Evolutionary conservation across 2,113 vertebrate species (phyloP), one percentile per base, ranked within the genome.

Genomic region (Gymnobelideus leadbeateri): DNA sequence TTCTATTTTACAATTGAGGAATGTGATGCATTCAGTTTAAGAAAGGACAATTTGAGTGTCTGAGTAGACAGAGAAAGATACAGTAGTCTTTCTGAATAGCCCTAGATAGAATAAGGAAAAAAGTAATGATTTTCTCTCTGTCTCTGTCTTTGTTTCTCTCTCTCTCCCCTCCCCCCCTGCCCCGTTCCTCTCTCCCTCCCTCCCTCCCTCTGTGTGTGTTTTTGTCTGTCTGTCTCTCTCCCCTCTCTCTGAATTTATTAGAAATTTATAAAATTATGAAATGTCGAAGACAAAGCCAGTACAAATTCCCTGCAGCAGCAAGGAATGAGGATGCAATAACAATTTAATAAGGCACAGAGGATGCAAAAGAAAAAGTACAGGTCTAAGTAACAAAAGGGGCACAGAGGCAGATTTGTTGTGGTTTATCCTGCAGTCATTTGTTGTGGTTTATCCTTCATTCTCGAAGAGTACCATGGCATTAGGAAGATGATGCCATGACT

Each of bases 21-120:
- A 43, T 28, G 37, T 91, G 90, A 90, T 68, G 7, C 16, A 47
- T 8, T 89, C 50, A 31, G n/a, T 94, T 95, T 89, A 91, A 49
- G 24, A 94, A 94, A 24, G 94, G 43, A 25, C 0, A 54, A 37
- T 55, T 0, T 11, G 3, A 93, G 51, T 52, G 26, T 2, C 14
- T 77, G 31, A 16, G 61, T 77, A 55, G 52, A 94, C 54, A 95
- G 37, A 94, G 37, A 95, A 95, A 95, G 61, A 2, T 0, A 8
- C 14, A 25, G 55, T 96, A 31, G 68, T 95, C 94, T 77, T 89
- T 92, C n/a, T 92, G 26, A 21, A 1, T 57, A 26, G 9, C 14
- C 61, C 14, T 77, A 77, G 14, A 77, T 77, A 37, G 37, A n/a
- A 37, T 77, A 77, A 77, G 31, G 12, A 77, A 68, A 31, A 37